These are phyloP conservation scores for Excalfactoria chinensis DNA, from an alignment of 2,113 vertebrate genomes.

Conservation along the genomic window DNA sequence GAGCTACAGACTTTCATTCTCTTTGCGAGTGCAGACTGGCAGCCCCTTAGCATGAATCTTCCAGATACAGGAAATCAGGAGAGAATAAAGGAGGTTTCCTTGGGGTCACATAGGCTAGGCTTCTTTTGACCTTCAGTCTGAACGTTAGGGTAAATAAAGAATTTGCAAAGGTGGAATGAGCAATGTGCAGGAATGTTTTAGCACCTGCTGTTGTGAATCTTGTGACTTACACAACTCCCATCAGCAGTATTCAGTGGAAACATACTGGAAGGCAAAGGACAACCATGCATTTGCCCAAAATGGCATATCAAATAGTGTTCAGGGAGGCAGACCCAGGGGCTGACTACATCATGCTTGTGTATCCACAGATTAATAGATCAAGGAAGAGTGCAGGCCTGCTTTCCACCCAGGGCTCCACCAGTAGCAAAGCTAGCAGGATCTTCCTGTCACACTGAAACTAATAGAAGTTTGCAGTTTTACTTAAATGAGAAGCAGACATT, in stretches of 20 bases:
- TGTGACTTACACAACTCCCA: background rate
- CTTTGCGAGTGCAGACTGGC: background rate
- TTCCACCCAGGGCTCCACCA: background rate
- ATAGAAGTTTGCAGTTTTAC: background rate
- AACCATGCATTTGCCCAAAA: background rate
- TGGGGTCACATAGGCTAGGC: background rate
- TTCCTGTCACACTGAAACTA: background rate
- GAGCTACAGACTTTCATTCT: background rate
- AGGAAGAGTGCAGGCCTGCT: background rate
- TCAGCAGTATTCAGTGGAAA: background rate
- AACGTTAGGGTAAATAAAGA: conserved; percentile 20
- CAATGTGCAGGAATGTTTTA: background rate
- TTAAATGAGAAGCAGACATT: background rate
- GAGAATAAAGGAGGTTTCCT: conserved; percentile 5
- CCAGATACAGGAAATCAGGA: background rate
- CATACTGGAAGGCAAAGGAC: background rate
- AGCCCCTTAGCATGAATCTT: conserved; percentile 7
- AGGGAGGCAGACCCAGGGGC: background rate
- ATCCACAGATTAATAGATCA: background rate
- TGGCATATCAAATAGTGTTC: background rate
- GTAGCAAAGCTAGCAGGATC: background rate
- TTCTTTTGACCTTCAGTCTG: background rate
- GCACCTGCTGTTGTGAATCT: background rate
- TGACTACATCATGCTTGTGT: background rate
- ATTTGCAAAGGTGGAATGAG: background rate